phyloP scores from a whole-genome alignment of 2,888 invertebrate species.

The Heliconius ethilla region DNA sequence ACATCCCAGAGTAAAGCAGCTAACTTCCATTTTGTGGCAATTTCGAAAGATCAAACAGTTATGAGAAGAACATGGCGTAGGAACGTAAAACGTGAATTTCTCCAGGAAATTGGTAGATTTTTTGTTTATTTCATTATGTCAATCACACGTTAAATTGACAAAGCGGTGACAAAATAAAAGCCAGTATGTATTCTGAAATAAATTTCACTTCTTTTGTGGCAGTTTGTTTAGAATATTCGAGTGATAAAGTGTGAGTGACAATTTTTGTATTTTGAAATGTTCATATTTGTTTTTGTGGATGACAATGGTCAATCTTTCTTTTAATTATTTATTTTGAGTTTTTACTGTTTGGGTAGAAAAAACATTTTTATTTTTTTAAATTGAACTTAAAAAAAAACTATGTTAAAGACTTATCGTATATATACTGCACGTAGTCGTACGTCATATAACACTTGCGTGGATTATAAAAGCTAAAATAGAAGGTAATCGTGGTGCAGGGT shows the following conservation, averaged over 20 bases:
- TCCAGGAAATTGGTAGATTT: constrained; percentile 18
- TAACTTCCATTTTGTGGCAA: constrained; percentile 58
- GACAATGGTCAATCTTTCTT: neutral
- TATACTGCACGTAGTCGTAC: too few species aligned
- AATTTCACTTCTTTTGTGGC: constrained; percentile 52
- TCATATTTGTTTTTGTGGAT: constrained; percentile 8
- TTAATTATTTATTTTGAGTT: constrained; percentile 4
- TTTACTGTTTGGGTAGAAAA: neutral
- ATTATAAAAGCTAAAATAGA: too few species aligned
- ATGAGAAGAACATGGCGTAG: constrained; percentile 51
- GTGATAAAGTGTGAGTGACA: constrained; percentile 16
- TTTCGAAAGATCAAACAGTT: constrained; percentile 28
- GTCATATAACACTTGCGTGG: too few species aligned
- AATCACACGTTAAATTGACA: constrained; percentile 52
- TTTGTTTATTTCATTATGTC: constrained; percentile 38
- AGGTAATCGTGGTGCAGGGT: too few species aligned
- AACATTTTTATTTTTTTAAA: neutral
- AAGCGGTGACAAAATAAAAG: constrained; percentile 48
- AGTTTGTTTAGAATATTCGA: constrained; percentile 30
- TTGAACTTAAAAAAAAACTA: neutral
- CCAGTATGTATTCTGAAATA: constrained; percentile 54
- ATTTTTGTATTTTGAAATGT: constrained; percentile 14
- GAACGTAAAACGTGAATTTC: constrained; percentile 26
- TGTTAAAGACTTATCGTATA: too few species aligned
- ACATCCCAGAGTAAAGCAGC: constrained; percentile 57